These are phyloP conservation scores for Aleiodes leptofemur DNA, from an alignment of 2,888 invertebrate species.

Conservation along the genomic window DNA sequence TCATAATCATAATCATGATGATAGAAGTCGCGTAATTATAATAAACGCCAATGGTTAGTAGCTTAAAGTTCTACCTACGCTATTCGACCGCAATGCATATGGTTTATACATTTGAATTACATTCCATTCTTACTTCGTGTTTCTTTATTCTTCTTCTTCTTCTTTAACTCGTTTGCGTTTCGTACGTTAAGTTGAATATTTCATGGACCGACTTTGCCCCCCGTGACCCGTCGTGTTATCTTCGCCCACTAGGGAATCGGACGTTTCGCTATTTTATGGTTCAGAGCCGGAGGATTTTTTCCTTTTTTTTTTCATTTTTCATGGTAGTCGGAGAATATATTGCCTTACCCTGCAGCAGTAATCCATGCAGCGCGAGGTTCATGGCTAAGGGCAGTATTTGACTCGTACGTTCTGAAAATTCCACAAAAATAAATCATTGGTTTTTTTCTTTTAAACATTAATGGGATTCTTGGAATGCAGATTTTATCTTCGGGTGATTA, in stretches of 20 bases:
- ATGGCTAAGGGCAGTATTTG: constrained; percentile 70
- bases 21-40: constrained; percentile 51
- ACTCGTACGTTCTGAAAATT: constrained; percentile 65
- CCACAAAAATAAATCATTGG: constrained; percentile 4
- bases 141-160: no score
- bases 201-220: no score
- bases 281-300: background rate
- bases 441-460: background rate
- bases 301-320: background rate
- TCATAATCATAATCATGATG: constrained; percentile 32
- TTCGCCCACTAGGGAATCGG: no score
- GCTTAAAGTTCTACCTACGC: constrained; percentile 51
- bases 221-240: no score
- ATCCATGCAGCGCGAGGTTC: constrained; percentile 75
- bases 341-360: constrained; percentile 72
- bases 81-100: constrained; percentile 58
- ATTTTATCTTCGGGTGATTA: background rate
- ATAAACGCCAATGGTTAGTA: constrained; percentile 56
- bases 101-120: constrained; percentile 12
- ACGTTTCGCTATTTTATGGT: no score
- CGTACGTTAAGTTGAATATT: no score
- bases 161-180: no score
- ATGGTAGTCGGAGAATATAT: constrained; percentile 9
- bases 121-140: background rate
- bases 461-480: background rate